Evolutionary conservation across 2,113 vertebrate species (phyloP).

Genomic region (Fulmarus glacialis): DNA sequence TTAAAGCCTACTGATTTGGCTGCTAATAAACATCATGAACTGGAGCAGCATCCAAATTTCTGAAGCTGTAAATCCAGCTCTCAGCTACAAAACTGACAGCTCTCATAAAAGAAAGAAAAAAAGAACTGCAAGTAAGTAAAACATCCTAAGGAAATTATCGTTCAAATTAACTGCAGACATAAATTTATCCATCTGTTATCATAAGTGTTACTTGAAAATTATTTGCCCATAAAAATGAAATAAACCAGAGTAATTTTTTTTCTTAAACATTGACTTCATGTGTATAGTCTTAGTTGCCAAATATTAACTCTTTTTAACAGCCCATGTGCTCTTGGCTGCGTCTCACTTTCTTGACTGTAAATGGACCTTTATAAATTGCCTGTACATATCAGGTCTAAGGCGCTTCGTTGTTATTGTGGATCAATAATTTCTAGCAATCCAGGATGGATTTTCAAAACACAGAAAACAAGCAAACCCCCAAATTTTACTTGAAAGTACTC

Average conservation of each 20-base stretch:
- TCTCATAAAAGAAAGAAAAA: slow-evolving; percentile 50
- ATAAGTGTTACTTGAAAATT: slow-evolving; percentile 62
- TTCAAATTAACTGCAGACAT: slow-evolving; percentile 61
- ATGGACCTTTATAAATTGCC: slow-evolving; percentile 1
- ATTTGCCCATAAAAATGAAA: slow-evolving; percentile 71
- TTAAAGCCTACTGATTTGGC: slow-evolving; percentile 42
- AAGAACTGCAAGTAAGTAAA: slow-evolving; percentile 42
- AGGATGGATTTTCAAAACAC: not conserved
- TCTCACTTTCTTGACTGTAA: not conserved
- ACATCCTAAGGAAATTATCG: slow-evolving; percentile 68
- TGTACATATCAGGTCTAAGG: not conserved
- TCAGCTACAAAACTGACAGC: slow-evolving; percentile 40
- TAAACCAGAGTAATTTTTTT: slow-evolving; percentile 30
- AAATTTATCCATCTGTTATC: slow-evolving; percentile 66
- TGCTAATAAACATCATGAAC: slow-evolving; percentile 23
- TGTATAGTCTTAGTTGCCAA: slow-evolving; percentile 36
- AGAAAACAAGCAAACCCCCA: not conserved
- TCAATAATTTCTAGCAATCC: not conserved
- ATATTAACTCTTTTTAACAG: slow-evolving; percentile 70
- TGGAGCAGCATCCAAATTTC: slow-evolving; percentile 23
- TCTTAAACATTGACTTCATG: slow-evolving; percentile 31
- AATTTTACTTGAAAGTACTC: not conserved
- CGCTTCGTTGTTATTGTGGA: not conserved
- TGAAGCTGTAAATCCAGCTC: slow-evolving; percentile 36
- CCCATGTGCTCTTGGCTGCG: not conserved